Base-by-base conservation (phyloP, 2,113 vertebrate species). In the Morone chrysops region DNA sequence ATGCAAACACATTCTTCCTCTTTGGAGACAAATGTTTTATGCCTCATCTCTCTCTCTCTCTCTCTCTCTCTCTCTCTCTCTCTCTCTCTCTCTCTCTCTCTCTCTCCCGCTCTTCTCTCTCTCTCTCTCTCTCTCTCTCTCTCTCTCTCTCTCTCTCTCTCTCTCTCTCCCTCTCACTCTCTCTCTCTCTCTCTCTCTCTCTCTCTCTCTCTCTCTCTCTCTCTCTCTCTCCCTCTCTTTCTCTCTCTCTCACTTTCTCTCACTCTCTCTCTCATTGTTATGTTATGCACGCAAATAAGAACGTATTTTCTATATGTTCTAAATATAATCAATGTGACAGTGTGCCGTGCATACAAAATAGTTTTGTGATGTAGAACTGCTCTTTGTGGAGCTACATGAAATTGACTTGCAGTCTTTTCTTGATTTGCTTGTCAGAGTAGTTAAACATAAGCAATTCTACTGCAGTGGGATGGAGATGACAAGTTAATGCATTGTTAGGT, bases 1-100 rank as follows among this genome's bases (percentile, higher is more conserved):
- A 86, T 90, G 80, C 56, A 47, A 67, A 65, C 45, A 68, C 53
- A 47, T 65, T 71, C 45, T 73, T 72, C 53, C 72, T 68, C 61
- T 78, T 56, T 65, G 22, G 16, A 62, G 61, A 59, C 57, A 47
- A 12, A 77, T 70, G 70, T 79, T 71, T 86, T 72, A 74, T 59
- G 70, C 38, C 38, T 80, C 31, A 40, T 62, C 20, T 36, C 6
- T 20, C 4, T n/a, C 45, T 69, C 20, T 51, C 16, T 78, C 60
- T 66, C 63, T 16, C 6, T 20, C 3, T n/a, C 45, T 69, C 20
- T 51, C 16, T 78, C 60, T 66, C 63, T 16, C 53, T 69, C 22
- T 22, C 38, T 73, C 12, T 78, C 60, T 66, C 65, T 11, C 54
- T 71, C 31, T 22, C 43, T 73, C 20, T 38, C 88, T 38, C 6